These are phyloP conservation scores for Sarotherodon lohbergeri DNA, from an alignment of 2,113 vertebrate species.

Conservation along the genomic window DNA sequence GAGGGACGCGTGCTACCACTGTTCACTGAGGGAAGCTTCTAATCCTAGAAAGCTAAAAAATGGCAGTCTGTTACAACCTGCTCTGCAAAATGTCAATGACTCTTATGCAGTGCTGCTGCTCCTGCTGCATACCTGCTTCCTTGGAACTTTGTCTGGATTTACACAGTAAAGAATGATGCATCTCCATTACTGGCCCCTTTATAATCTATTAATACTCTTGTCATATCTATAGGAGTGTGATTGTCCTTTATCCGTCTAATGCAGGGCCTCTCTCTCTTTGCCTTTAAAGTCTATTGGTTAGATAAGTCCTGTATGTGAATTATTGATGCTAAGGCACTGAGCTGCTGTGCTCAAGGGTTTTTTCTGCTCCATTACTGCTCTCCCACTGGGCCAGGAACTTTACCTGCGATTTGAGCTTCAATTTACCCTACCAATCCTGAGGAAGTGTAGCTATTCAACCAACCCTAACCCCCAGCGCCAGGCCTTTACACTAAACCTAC, in stretches of 20 bases:
- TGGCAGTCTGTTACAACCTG: not conserved
- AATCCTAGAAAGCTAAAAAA: not conserved
- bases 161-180: not conserved
- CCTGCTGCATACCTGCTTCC: not conserved
- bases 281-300: not conserved
- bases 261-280: not conserved
- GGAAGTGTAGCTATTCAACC: not conserved
- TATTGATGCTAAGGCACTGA: conserved; percentile 42
- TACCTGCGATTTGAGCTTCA: not conserved
- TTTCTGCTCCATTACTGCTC: conserved; percentile 48
- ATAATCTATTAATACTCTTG: not conserved
- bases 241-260: not conserved
- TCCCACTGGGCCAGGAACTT: not conserved
- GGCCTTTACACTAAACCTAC: not conserved
- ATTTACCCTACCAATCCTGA: not conserved
- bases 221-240: not conserved
- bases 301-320: conserved; percentile 20
- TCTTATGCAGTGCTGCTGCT: not conserved
- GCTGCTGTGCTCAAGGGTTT: not conserved
- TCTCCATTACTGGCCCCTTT: not conserved
- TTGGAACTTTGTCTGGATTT: not conserved
- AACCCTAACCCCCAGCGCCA: not conserved
- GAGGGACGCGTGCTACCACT: not conserved
- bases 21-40: not conserved
- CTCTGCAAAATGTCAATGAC: not conserved